phyloP scores from a whole-genome alignment of 2,113 vertebrate genomes.

The Eptesicus fuscus region DNA sequence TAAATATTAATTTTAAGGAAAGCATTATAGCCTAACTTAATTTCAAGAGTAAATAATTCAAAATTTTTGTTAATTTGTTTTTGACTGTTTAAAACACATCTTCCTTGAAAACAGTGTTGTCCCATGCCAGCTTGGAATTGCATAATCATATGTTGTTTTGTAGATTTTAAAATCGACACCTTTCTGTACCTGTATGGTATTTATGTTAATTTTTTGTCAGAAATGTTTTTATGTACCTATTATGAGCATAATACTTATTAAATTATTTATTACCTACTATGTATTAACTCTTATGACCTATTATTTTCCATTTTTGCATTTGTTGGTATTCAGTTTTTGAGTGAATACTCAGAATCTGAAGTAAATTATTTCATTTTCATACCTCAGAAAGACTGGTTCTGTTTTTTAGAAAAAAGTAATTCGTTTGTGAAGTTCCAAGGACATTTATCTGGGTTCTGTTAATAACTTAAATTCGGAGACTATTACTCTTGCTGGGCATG shows the following conservation, averaged over 20 bases:
- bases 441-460: neutral
- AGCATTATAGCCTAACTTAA: neutral
- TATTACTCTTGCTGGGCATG: neutral
- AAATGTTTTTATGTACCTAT: neutral
- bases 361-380: neutral
- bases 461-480: neutral
- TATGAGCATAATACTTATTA: neutral
- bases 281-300: neutral
- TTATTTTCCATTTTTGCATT: neutral
- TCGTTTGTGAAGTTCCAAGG: neutral
- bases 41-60: neutral
- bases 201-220: neutral
- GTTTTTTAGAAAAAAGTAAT: neutral
- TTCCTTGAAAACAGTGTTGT: neutral
- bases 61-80: neutral
- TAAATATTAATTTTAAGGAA: conserved; percentile 21
- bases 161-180: conserved; percentile 29
- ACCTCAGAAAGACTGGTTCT: neutral
- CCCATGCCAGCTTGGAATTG: neutral
- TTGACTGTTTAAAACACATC: neutral
- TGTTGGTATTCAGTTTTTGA: neutral
- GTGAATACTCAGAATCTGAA: neutral
- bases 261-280: neutral
- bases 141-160: neutral
- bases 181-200: neutral